Evolutionary conservation across 1,140 invertebrate species (phyloP), one percentile per base, ranked within the genome.

Genomic region (Drosophila dunni): DNA sequence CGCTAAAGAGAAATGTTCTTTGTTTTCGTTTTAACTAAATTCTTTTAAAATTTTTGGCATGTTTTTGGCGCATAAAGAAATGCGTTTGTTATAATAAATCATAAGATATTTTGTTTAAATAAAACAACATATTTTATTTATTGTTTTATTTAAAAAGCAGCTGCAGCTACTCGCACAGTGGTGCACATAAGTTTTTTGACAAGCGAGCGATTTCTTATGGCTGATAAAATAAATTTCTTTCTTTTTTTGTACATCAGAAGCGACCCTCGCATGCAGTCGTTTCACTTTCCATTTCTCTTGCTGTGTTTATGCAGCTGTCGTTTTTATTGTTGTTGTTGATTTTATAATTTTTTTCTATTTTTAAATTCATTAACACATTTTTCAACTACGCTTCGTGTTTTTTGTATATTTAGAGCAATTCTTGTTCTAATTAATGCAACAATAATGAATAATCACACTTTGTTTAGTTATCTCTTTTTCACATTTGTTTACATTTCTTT

Each of bases 361-460:
- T 74, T 88, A 86, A 70, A 61, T 83, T 79, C 76, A 88, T 88
- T 88, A 82, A 77, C 81, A 69, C 40, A 67, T 42, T 58, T 66
- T 29, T 66, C 38, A 65, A 44, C 42, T 24, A 17, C 38, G 24
- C 1, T 9, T 9, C 8, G 38, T 10, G 38, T 62, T 29, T 29
- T 29, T 29, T 29, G 3, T 5, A 29, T n/a, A 57, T 64, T 57
- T 20, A 34, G 36, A 56, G 20, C 36, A 9, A n/a, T 34, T 57
- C 20, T 33, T 24, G 36, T 64, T 33, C 46, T 40, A 63, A 51
- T 58, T 29, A 38, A 56, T 40, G 53, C 53, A 56, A 20, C 29
- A 53, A 63, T 24, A 63, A 63, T 40, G 48, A n/a, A 38, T 38
- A 17, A 9, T 36, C 7, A 61, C 42, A 45, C 24, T 50, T 58